phyloP scores from a whole-genome alignment of 2,888 invertebrate genomes.

The Mythimna ferrago region DNA sequence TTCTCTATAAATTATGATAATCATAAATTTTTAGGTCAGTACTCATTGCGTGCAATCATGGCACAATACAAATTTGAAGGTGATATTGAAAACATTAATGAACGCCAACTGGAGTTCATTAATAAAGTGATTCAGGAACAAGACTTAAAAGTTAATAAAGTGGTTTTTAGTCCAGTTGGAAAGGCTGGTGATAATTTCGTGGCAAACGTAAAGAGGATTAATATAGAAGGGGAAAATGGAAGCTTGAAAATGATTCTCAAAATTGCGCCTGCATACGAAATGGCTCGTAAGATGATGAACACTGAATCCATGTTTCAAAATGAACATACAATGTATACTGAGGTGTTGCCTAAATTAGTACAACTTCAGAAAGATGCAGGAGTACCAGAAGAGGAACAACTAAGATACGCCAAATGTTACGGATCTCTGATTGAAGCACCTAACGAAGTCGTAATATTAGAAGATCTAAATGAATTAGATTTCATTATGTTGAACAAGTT shows the following conservation, averaged over 20 bases:
- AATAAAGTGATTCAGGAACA: constrained; percentile 67
- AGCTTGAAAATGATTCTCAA: constrained; percentile 70
- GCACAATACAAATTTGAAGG: constrained; percentile 68
- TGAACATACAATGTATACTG: constrained; percentile 71
- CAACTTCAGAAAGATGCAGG: constrained; percentile 69
- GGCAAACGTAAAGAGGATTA: constrained; percentile 67
- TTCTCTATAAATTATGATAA: constrained; percentile 32
- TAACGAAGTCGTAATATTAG: constrained; percentile 73
- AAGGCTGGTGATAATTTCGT: constrained; percentile 71
- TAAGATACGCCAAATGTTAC: constrained; percentile 72
- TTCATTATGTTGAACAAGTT: constrained; percentile 72
- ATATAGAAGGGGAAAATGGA: constrained; percentile 62
- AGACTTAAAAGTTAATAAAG: constrained; percentile 66
- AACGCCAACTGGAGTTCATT: constrained; percentile 69
- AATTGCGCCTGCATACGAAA: constrained; percentile 67
- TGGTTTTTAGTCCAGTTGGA: constrained; percentile 67
- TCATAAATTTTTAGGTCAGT: constrained; percentile 7
- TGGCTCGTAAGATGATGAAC: constrained; percentile 56
- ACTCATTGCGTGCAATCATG: constrained; percentile 46
- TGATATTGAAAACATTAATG: constrained; percentile 59
- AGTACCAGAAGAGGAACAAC: constrained; percentile 67
- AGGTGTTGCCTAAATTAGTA: constrained; percentile 70
- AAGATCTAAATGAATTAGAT: constrained; percentile 71
- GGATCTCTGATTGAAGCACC: constrained; percentile 67
- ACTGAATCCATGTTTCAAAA: constrained; percentile 66